phyloP scores from a whole-genome alignment of 1,140 invertebrate genomes.

The Brachionus calyciflorus region DNA sequence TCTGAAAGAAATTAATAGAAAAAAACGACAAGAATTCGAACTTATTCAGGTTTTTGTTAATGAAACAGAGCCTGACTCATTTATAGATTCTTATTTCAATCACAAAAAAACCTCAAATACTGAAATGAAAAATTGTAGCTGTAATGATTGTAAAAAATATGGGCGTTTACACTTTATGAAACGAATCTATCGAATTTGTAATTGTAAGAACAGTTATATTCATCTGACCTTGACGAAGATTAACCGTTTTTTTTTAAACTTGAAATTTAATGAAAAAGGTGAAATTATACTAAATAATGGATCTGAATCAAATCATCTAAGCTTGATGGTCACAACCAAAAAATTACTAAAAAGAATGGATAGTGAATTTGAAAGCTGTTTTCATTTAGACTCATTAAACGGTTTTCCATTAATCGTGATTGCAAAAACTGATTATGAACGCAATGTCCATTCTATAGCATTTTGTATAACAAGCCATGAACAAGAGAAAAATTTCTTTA shows the following conservation, averaged over 20 bases:
- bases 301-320: background rate
- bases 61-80: no score
- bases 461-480: conserved; percentile 14
- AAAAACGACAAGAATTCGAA: no score
- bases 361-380: background rate
- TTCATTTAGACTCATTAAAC: background rate
- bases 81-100: no score
- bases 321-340: background rate
- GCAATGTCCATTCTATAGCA: background rate
- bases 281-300: conserved; percentile 12
- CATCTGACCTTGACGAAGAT: background rate
- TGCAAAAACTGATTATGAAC: background rate
- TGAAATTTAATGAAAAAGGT: conserved; percentile 3
- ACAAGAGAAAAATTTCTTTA: conserved; percentile 18
- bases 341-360: background rate
- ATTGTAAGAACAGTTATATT: no score
- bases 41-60: no score
- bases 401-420: conserved; percentile 11
- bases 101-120: no score
- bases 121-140: no score
- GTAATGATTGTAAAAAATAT: no score
- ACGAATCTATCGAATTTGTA: no score
- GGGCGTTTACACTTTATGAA: no score
- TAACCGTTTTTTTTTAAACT: conserved; percentile 21
- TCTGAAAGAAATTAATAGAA: no score